A percentile compares a stretch with the other conserved stretches of the same genome.
Conservation (phyloP, 2,113 vertebrate species). For the Grantiella picta region DNA sequence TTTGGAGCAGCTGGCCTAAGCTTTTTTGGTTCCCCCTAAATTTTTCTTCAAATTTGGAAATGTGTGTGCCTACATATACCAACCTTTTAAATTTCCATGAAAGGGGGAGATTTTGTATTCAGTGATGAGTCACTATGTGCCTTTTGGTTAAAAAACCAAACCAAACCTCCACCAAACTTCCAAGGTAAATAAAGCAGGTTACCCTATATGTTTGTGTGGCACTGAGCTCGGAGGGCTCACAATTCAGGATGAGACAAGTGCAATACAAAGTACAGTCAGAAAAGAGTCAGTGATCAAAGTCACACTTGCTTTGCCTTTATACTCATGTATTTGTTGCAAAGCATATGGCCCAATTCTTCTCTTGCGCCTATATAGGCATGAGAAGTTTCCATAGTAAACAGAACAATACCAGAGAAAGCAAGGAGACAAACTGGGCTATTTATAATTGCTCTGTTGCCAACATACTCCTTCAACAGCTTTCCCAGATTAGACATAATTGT, state of each 20-base stretch:
- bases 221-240: neutral
- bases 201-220: neutral
- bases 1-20: neutral
- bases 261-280: neutral
- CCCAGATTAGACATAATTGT: neutral
- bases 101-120: neutral
- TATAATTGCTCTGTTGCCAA: neutral
- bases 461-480: neutral
- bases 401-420: neutral
- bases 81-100: neutral
- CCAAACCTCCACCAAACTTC: no score
- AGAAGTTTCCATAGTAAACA: neutral
- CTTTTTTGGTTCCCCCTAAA: neutral
- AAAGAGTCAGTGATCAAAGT: neutral
- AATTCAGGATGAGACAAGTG: neutral
- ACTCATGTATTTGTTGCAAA: neutral
- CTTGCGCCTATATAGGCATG: neutral
- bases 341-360: neutral
- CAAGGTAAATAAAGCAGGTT: neutral
- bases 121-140: fast-evolving
- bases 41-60: neutral
- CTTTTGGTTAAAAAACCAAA: neutral
- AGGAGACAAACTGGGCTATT: neutral
- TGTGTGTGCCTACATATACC: fast-evolving
- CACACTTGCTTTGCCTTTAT: neutral